A percentile compares a stretch with the other conserved stretches of the same genome.
phyloP scores from a whole-genome alignment of 2,888 invertebrate genomes.

The Leucozona laternaria region DNA sequence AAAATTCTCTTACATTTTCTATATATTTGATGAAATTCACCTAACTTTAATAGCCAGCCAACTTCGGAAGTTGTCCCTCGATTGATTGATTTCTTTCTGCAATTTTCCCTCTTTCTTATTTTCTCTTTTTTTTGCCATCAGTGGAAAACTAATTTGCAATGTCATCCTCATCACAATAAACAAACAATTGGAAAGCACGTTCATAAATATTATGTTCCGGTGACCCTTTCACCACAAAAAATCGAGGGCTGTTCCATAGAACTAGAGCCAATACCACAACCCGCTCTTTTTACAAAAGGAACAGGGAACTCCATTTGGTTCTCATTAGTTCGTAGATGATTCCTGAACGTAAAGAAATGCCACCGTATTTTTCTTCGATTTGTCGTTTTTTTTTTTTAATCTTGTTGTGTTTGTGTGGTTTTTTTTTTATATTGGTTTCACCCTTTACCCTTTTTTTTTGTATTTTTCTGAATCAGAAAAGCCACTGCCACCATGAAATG shows the following conservation, averaged over 20 bases:
- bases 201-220: slow-evolving; percentile 10
- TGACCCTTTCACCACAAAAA: slow-evolving; percentile 6
- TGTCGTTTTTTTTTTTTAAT: not conserved
- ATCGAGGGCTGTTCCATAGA: not conserved
- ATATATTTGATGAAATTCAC: slow-evolving; percentile 7
- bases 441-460: slow-evolving; percentile 48
- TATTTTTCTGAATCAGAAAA: slow-evolving; percentile 10
- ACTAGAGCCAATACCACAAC: not conserved
- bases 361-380: slow-evolving; percentile 53
- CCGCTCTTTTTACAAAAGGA: not conserved
- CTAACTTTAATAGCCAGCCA: not conserved
- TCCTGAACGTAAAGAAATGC: slow-evolving; percentile 55
- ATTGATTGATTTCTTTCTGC: slow-evolving; percentile 55
- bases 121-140: not conserved
- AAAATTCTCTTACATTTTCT: not conserved
- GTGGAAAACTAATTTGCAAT: slow-evolving; percentile 38
- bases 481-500: slow-evolving; percentile 15
- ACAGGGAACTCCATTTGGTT: slow-evolving; percentile 58
- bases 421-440: slow-evolving; percentile 55
- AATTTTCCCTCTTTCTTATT: not conserved
- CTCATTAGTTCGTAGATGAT: slow-evolving; percentile 67
- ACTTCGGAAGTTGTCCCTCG: slow-evolving; percentile 6
- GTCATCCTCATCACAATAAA: slow-evolving; percentile 29
- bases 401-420: slow-evolving; percentile 19
- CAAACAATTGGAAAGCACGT: slow-evolving; percentile 53